Evolutionary conservation across 2,797 vertebrate genomes (phyloP).

Genomic region (Mormyrus hasselquistii): DNA sequence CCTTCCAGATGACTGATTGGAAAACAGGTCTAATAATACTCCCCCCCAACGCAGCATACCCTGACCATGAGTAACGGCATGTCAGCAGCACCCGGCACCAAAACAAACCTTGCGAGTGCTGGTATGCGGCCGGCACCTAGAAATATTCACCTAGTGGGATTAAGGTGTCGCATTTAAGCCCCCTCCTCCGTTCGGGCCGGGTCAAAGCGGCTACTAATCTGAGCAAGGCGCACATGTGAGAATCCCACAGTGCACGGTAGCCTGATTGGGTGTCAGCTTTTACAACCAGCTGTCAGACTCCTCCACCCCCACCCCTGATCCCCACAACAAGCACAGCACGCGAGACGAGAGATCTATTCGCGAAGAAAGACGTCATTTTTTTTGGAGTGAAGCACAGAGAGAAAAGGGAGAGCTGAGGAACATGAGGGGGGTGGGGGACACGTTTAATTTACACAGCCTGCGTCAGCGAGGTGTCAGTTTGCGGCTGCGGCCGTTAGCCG

Average conservation of each 20-base stretch:
- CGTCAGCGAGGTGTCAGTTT: slow-evolving; percentile 67
- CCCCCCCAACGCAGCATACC: slow-evolving; percentile 82
- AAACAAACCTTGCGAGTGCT: slow-evolving; percentile 54
- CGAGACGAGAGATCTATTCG: slow-evolving; percentile 52
- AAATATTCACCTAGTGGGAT: slow-evolving; percentile 59
- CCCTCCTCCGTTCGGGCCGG: slow-evolving; percentile 37
- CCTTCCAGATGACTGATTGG: slow-evolving; percentile 74
- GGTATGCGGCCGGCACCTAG: slow-evolving; percentile 47
- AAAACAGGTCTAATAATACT: slow-evolving; percentile 75
- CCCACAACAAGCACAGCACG: slow-evolving; percentile 47
- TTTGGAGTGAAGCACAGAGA: slow-evolving; percentile 40
- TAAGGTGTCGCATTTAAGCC: slow-evolving; percentile 55
- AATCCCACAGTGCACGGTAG: slow-evolving; percentile 46
- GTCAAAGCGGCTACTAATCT: slow-evolving; percentile 44
- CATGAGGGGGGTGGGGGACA: slow-evolving; percentile 33
- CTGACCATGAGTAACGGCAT: slow-evolving; percentile 71
- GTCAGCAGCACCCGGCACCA: slow-evolving; percentile 55
- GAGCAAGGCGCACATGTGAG: slow-evolving; percentile 47
- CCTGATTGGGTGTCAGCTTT: slow-evolving; percentile 52
- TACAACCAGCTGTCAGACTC: slow-evolving; percentile 51
- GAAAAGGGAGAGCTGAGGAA: slow-evolving; percentile 22
- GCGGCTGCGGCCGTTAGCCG: slow-evolving; percentile 69
- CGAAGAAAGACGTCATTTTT: slow-evolving; percentile 56
- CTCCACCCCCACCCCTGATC: slow-evolving; percentile 24
- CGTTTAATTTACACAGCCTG: slow-evolving; percentile 58